These are phyloP conservation scores for Microctonus brassicae DNA, from an alignment of 2,888 invertebrate species.

Conservation along the genomic window DNA sequence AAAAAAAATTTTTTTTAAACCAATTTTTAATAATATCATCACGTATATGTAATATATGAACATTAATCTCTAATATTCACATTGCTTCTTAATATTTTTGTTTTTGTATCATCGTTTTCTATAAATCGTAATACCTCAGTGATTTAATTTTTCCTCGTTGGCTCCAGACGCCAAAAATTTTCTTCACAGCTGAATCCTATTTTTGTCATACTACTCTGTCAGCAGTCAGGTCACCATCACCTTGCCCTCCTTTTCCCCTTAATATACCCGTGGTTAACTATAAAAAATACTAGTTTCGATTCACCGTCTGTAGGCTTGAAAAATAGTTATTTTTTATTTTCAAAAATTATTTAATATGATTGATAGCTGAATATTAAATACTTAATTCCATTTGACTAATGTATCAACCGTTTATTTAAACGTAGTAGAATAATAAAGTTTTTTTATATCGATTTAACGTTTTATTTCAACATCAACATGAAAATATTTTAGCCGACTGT, in stretches of 20 bases:
- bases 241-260: constrained; percentile 44
- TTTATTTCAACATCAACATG: neutral
- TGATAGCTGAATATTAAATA: neutral
- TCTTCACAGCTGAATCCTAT: constrained; percentile 44
- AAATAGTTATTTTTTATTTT: neutral
- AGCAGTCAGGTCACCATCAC: constrained; percentile 44
- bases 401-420: neutral
- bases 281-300: constrained; percentile 42
- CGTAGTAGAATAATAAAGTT: neutral
- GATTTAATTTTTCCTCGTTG: constrained; percentile 4
- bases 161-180: constrained; percentile 18
- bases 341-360: neutral
- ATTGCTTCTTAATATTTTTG: neutral
- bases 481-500: neutral
- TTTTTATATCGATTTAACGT: neutral
- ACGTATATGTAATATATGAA: neutral
- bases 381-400: neutral
- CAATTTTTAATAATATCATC: neutral
- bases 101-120: neutral
- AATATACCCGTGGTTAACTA: neutral
- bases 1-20: neutral
- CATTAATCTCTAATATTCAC: neutral
- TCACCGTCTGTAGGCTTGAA: neutral
- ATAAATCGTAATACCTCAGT: neutral
- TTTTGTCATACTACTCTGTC: constrained; percentile 35